A percentile compares a stretch with the other conserved stretches of the same genome.
Evolutionary conservation across 2,888 invertebrate genomes (phyloP).

Genomic region (Drosophila flavopinicola): DNA sequence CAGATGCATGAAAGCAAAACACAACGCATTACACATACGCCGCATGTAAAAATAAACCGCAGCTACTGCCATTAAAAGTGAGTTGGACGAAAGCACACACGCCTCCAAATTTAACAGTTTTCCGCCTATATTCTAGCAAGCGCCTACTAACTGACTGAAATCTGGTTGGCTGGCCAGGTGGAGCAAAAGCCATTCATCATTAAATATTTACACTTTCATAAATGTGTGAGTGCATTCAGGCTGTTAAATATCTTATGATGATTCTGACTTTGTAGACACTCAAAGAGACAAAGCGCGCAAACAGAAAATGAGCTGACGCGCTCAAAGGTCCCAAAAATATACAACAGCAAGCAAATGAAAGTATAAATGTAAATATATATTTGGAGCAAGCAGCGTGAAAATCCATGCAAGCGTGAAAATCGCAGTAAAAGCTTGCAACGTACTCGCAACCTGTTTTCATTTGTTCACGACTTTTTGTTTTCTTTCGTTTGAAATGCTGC

Average conservation of each 20-base stretch:
- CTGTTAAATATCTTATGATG: conserved; percentile 72
- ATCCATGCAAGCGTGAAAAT: conserved; percentile 68
- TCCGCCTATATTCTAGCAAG: conserved; percentile 18
- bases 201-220: conserved; percentile 80
- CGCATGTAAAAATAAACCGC: conserved; percentile 49
- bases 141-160: conserved; percentile 1
- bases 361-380: conserved; percentile 5
- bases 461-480: conserved; percentile 20
- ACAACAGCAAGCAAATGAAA: conserved; percentile 1
- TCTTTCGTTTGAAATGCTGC: conserved; percentile 18
- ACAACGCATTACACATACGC: conserved; percentile 58
- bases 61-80: conserved; percentile 43
- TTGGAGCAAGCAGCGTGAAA: conserved; percentile 26
- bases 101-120: conserved; percentile 2
- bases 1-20: conserved; percentile 17
- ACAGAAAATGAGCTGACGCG: conserved; percentile 5
- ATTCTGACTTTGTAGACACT: conserved; percentile 57
- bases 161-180: conserved; percentile 21
- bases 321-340: conserved; percentile 13
- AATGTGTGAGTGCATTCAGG: conserved; percentile 78
- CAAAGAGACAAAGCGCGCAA: conserved; percentile 41
- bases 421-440: conserved; percentile 41
- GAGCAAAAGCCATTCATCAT: conserved; percentile 59
- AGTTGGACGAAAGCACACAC: conserved; percentile 20
- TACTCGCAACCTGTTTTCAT: conserved; percentile 21